Percentiles rank a stretch among this genome's conserved stretches.
phyloP scores from a whole-genome alignment of 1,140 invertebrate genomes.

The Onthophagus taurus region DNA sequence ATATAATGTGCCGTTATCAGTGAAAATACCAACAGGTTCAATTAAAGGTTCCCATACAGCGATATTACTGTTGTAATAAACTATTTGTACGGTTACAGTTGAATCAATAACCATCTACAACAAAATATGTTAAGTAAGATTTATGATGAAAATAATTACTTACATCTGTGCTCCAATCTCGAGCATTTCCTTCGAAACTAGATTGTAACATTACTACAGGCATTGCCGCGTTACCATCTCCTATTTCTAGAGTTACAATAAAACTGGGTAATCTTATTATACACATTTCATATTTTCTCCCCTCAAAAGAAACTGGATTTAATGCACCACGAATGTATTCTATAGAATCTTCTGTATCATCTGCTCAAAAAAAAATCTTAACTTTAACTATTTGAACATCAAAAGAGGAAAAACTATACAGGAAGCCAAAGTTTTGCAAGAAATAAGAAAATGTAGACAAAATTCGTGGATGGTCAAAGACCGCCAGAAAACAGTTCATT shows the following conservation, averaged over 20 bases:
- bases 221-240: slow-evolving; percentile 76
- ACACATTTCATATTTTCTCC: slow-evolving; percentile 47
- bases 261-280: slow-evolving; percentile 61
- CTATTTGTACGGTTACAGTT: slow-evolving; percentile 68
- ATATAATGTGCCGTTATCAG: slow-evolving; percentile 46
- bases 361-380: too few relatives aligned
- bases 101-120: slow-evolving; percentile 59
- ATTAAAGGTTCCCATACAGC: slow-evolving; percentile 95
- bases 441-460: too few relatives aligned
- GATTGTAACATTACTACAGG: slow-evolving; percentile 82
- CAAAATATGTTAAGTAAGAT: too few relatives aligned
- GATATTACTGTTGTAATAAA: slow-evolving; percentile 87
- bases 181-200: slow-evolving; percentile 63
- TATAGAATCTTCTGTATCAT: too few relatives aligned
- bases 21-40: slow-evolving; percentile 69
- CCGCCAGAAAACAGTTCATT: too few relatives aligned
- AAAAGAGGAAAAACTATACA: too few relatives aligned
- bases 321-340: too few relatives aligned
- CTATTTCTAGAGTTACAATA: slow-evolving; percentile 81
- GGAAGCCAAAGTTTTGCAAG: too few relatives aligned
- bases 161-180: slow-evolving; percentile 79
- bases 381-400: too few relatives aligned
- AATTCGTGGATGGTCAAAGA: too few relatives aligned
- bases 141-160: too few relatives aligned
- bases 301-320: too few relatives aligned